Evolutionary conservation across 2,113 vertebrate species (phyloP), one percentile per base, ranked within the genome.

Genomic region (Sciurus niger): DNA sequence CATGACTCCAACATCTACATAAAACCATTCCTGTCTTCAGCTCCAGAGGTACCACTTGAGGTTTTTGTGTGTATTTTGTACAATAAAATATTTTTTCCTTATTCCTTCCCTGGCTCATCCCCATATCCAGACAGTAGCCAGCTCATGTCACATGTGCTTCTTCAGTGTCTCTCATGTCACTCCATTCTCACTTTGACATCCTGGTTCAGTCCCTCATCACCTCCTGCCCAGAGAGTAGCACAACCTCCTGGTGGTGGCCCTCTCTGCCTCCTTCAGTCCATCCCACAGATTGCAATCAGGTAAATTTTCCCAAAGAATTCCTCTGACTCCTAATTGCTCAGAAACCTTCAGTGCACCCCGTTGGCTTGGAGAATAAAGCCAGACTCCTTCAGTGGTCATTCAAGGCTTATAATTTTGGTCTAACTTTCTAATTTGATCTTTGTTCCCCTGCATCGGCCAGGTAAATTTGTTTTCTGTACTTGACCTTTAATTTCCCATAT

Each of bases 1-100:
- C 99, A 99, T 0, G 99, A 99, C 98, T 99, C 99, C 82, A 99
- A 99, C 98, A 99, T 99, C 98, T 99, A 99, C 98, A 99, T 99
- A 98, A 99, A 99, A 96, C 99, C 99, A 8, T 99, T 99, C 98
- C 99, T 99, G 43, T 99, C 99, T 94, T 99, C 99, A 73, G 99
- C 99, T 96, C 99, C 99, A 1, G 99, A 99, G 99, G 99, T 99
- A 99, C 98, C 89, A 22, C 68, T 32, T 85, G 68, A 73, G 24
- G 2, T 63, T 96, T 95, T 80, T 48, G 53, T 89, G 80, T 92
- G 14, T 96, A 20, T 95, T 89, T 80, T 46, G 17, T 90, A 11
- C 25, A 37, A 11, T 55, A 40, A 80, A 43, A 2, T 43, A 18
- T n/a, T 53, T 48, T 76, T 84, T 0, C 34, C 3, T 72, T 51